Evolutionary conservation across 2,797 vertebrate species (phyloP).

Genomic region (Gadopsis marmoratus): DNA sequence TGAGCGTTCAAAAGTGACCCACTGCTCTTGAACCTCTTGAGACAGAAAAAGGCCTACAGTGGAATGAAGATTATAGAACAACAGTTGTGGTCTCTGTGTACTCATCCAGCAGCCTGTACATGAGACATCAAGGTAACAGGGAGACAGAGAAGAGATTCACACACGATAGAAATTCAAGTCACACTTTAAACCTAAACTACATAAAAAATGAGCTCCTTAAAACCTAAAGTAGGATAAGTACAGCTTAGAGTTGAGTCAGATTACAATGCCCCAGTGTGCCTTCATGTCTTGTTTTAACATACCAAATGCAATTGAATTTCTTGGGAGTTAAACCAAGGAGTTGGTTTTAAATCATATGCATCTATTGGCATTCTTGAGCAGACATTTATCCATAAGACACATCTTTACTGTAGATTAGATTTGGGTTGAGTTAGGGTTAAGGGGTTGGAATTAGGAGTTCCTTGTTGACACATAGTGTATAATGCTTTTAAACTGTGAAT

Average conservation of each 20-base stretch:
- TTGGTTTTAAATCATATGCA: slow-evolving; percentile 4
- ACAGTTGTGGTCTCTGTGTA: background rate
- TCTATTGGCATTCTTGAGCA: background rate
- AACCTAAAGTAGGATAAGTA: slow-evolving; percentile 30
- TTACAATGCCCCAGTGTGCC: slow-evolving; percentile 34
- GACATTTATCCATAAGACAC: slow-evolving; percentile 1
- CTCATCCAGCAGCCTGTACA: slow-evolving; percentile 11
- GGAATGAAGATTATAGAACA: slow-evolving; percentile 20
- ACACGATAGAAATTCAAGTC: background rate
- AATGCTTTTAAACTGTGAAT: background rate
- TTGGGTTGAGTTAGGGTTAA: background rate
- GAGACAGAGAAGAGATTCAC: background rate
- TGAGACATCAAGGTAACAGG: background rate
- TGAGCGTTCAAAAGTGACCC: slow-evolving; percentile 35
- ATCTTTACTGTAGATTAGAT: background rate
- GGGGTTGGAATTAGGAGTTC: background rate
- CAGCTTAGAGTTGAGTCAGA: slow-evolving; percentile 27
- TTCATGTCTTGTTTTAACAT: slow-evolving; percentile 28
- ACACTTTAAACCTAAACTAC: slow-evolving; percentile 36
- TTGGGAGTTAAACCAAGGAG: slow-evolving; percentile 5
- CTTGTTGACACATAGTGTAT: background rate
- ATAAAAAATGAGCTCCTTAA: slow-evolving; percentile 38
- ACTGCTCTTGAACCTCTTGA: slow-evolving; percentile 19
- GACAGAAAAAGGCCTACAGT: slow-evolving; percentile 4
- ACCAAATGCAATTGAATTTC: slow-evolving; percentile 11